Evolutionary conservation across 2,888 invertebrate species (phyloP).

Genomic region (Drosophila anomalata): DNA sequence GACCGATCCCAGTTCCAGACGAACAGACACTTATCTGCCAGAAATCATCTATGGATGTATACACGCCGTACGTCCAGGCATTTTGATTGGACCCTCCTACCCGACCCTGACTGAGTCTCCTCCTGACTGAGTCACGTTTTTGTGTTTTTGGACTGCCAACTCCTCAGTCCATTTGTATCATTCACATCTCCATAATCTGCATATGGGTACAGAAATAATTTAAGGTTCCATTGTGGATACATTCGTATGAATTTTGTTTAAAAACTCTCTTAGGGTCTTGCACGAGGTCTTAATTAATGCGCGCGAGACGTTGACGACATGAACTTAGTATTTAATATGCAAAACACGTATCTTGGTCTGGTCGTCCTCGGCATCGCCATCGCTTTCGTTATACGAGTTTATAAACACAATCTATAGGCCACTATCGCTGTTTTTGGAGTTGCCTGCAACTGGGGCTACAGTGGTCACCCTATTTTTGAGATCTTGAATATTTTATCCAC

Average conservation of each 20-base stretch:
- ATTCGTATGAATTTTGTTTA: conserved; percentile 21
- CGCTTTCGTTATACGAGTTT: background rate
- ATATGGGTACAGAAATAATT: conserved; percentile 47
- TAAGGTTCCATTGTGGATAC: conserved; percentile 67
- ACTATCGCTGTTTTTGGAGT: conserved; percentile 26
- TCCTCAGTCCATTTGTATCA: conserved; percentile 36
- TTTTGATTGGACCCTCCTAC: conserved; percentile 26
- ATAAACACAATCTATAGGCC: conserved; percentile 22
- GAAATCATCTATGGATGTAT: conserved; percentile 38
- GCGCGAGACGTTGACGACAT: conserved; percentile 33
- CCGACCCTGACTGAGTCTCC: background rate
- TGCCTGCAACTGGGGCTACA: background rate
- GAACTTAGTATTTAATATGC: conserved; percentile 53
- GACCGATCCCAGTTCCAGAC: conserved; percentile 30
- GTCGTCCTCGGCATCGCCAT: conserved; percentile 8
- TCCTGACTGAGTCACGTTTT: conserved; percentile 65
- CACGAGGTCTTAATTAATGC: conserved; percentile 68
- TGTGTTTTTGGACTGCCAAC: conserved; percentile 54
- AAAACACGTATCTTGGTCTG: conserved; percentile 50
- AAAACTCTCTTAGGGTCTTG: conserved; percentile 40
- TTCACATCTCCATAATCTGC: conserved; percentile 59
- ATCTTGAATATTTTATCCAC: background rate
- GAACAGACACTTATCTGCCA: conserved; percentile 65
- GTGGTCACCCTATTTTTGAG: conserved; percentile 1
- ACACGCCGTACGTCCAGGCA: conserved; percentile 48